Conservation (phyloP, 2,113 vertebrate genomes). For the Oriolus oriolus region DNA sequence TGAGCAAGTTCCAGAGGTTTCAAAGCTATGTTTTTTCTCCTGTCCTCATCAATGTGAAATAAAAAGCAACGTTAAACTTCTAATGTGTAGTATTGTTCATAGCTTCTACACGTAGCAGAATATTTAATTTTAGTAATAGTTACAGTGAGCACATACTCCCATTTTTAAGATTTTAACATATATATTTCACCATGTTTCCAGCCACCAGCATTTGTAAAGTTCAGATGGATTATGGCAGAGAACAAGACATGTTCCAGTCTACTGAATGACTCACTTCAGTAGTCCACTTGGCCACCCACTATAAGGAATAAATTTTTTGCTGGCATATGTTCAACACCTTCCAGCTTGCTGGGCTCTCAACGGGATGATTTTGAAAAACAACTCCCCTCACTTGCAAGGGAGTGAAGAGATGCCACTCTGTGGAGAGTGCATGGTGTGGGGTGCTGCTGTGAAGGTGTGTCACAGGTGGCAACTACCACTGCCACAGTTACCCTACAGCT, state of each 20-base stretch:
- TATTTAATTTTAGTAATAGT: not conserved
- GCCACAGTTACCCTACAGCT: not conserved
- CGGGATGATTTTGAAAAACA: not conserved
- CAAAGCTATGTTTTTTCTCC: not conserved
- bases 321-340: slow-evolving; percentile 34
- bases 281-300: not conserved
- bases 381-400: not conserved
- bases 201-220: not conserved
- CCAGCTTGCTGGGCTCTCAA: slow-evolving; percentile 18
- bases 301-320: slow-evolving; percentile 12
- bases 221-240: not conserved
- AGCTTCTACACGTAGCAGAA: not conserved
- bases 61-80: not conserved
- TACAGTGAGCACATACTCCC: not conserved
- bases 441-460: not conserved
- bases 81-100: not conserved
- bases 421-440: rapidly evolving
- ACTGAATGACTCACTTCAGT: slow-evolving; percentile 3
- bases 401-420: not conserved
- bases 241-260: not conserved
- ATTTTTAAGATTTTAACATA: not conserved
- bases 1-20: not conserved
- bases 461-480: not conserved
- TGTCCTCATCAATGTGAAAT: not conserved
- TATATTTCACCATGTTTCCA: not conserved